Evolutionary conservation across 1,140 invertebrate species (phyloP).

Genomic region (Bombyx mandarina): DNA sequence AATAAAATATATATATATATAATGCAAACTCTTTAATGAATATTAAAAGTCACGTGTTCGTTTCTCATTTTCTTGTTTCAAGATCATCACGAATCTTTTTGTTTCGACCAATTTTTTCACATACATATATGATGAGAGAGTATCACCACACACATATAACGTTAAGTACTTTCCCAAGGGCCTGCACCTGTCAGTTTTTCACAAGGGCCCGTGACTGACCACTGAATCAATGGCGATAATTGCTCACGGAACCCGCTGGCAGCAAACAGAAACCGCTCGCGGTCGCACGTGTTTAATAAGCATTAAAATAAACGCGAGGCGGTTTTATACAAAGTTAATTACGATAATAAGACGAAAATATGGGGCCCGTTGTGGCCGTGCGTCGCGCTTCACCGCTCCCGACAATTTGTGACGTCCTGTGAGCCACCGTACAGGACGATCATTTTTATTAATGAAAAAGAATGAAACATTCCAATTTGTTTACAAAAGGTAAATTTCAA

Average conservation of each 20-base stretch:
- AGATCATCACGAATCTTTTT: too few species aligned
- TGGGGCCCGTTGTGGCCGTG: constrained; percentile 40
- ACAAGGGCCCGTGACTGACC: constrained; percentile 23
- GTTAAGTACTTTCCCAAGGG: constrained; percentile 10
- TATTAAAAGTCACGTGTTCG: too few species aligned
- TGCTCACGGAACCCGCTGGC: constrained; percentile 28
- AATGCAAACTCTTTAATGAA: too few species aligned
- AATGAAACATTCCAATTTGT: too few species aligned
- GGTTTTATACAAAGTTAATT: constrained; percentile 64
- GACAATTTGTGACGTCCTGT: constrained; percentile 62
- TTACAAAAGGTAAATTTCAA: too few species aligned
- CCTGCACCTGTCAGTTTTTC: constrained; percentile 35
- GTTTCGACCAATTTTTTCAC: too few species aligned
- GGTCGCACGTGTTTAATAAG: constrained; percentile 60
- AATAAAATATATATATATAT: too few species aligned
- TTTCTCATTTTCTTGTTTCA: too few species aligned
- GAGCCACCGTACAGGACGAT: constrained; percentile 6
- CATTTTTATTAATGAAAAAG: too few species aligned
- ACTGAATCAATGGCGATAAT: constrained; percentile 66
- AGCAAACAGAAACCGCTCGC: constrained; percentile 40
- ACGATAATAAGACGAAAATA: constrained; percentile 46
- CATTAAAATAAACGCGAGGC: constrained; percentile 57
- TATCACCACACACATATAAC: too few species aligned
- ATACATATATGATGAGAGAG: too few species aligned
- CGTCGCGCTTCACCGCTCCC: constrained; percentile 39